These are phyloP conservation scores for Ceratosolen fusciceps DNA, from an alignment of 1,140 invertebrate species.

Conservation along the genomic window DNA sequence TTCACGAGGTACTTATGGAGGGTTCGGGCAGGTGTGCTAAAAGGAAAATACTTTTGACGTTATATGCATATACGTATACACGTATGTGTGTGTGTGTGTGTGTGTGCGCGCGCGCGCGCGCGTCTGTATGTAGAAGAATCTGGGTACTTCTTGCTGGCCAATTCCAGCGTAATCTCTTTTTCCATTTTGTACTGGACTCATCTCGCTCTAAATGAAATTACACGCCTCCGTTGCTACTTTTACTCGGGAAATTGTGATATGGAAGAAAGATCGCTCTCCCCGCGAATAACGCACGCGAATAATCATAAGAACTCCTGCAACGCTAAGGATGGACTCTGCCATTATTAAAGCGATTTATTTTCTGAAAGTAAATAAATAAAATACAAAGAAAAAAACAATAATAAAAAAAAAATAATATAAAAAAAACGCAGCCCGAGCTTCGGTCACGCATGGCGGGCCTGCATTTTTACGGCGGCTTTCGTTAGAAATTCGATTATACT, in stretches of 20 bases:
- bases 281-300: no score
- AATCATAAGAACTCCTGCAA: not conserved
- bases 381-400: no score
- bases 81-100: not conserved
- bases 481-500: slow-evolving; percentile 12
- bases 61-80: not conserved
- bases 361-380: no score
- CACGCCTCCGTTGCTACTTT: not conserved
- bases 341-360: slow-evolving; percentile 7
- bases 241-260: slow-evolving; percentile 21
- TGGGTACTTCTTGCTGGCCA: slow-evolving; percentile 15
- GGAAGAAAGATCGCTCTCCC: slow-evolving; percentile 5
- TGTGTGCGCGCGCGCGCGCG: no score
- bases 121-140: no score
- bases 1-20: not conserved
- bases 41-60: slow-evolving; percentile 1
- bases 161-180: slow-evolving; percentile 27
- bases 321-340: not conserved
- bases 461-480: not conserved
- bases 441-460: not conserved
- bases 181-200: slow-evolving; percentile 21
- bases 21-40: not conserved
- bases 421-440: no score
- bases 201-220: slow-evolving; percentile 31
- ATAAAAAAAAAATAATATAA: no score